Evolutionary conservation across 2,888 invertebrate genomes (phyloP).

Genomic region (Boloria euphrosyne): DNA sequence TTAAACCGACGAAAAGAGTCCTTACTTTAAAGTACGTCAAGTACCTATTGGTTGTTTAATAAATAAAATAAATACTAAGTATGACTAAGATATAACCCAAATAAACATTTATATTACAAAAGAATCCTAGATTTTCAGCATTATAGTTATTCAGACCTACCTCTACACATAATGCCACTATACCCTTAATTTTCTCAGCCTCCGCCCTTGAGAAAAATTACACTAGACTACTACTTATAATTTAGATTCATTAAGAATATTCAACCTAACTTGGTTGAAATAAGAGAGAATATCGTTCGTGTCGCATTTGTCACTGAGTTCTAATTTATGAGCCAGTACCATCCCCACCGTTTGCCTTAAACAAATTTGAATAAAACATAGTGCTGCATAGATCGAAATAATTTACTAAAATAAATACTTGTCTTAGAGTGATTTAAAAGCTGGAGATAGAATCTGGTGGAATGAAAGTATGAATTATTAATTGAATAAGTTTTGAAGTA

Average conservation of each 20-base stretch:
- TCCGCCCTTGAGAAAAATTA: constrained; percentile 26
- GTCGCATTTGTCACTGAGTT: constrained; percentile 27
- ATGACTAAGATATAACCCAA: too few relatives aligned
- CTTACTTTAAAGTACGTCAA: too few relatives aligned
- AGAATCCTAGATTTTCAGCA: too few relatives aligned
- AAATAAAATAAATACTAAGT: too few relatives aligned
- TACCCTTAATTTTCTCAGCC: too few relatives aligned
- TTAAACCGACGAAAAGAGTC: too few relatives aligned
- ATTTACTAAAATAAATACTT: constrained; percentile 20
- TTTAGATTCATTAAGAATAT: constrained; percentile 28
- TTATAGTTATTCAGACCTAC: too few relatives aligned
- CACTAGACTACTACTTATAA: constrained; percentile 31
- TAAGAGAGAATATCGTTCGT: constrained; percentile 27
- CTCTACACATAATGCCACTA: too few relatives aligned
- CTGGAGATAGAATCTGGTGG: not conserved
- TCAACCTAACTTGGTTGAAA: constrained; percentile 28
- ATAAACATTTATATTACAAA: too few relatives aligned
- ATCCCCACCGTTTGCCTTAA: constrained; percentile 61
- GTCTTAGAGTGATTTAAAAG: constrained; percentile 15
- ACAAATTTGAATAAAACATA: constrained; percentile 59
- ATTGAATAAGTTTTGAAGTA: constrained; percentile 1
- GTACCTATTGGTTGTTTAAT: too few relatives aligned
- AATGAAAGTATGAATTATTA: constrained; percentile 17
- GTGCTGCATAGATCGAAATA: constrained; percentile 28
- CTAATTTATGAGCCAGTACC: constrained; percentile 61